A percentile compares a stretch with the other conserved stretches of the same genome.
phyloP scores from a whole-genome alignment of 1,140 invertebrate species.

The Magallana angulata region DNA sequence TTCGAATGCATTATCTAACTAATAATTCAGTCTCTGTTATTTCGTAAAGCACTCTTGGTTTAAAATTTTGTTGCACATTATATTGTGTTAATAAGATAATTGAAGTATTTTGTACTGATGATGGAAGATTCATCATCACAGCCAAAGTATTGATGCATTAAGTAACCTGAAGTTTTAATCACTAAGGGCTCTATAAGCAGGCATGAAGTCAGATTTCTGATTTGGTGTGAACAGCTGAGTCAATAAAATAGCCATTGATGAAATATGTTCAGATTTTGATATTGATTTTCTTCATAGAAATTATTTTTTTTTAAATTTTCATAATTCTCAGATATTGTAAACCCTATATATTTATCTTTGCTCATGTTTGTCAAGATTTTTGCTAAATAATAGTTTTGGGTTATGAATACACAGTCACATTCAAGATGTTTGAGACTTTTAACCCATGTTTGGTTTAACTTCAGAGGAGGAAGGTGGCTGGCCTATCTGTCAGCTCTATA shows the following conservation, averaged over 20 bases:
- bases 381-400: neutral
- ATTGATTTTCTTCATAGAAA: neutral
- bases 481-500: neutral
- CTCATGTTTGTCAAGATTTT: neutral
- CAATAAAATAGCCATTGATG: neutral
- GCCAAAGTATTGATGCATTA: too few relatives aligned
- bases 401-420: neutral
- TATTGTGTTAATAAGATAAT: too few relatives aligned
- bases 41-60: too few relatives aligned
- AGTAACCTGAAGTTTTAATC: too few relatives aligned
- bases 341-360: neutral
- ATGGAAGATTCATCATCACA: too few relatives aligned
- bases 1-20: too few relatives aligned
- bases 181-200: neutral
- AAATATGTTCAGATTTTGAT: constrained; percentile 2
- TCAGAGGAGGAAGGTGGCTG: neutral
- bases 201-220: neutral
- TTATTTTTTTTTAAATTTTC: neutral
- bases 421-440: neutral
- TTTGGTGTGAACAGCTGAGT: constrained; percentile 23
- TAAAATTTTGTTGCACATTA: too few relatives aligned
- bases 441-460: neutral
- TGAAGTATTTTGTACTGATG: too few relatives aligned
- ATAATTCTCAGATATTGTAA: neutral
- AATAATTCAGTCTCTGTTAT: too few relatives aligned